Conservation (phyloP, 2,797 vertebrate genomes). For the Apogon hyalosoma region DNA sequence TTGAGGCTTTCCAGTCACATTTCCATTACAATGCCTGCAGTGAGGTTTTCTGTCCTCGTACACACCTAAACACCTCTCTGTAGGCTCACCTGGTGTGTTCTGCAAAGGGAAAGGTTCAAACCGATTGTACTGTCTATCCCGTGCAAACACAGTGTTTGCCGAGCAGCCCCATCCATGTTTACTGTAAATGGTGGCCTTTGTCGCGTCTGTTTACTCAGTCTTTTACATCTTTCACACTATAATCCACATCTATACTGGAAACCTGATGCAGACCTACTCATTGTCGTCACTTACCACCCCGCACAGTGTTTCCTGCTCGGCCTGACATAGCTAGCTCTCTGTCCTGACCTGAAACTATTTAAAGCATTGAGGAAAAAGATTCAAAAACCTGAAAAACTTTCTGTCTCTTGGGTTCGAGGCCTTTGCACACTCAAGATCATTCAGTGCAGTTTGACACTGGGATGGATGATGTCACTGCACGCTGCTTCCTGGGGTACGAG, state of each 20-base stretch:
- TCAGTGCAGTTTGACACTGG: conserved; percentile 27
- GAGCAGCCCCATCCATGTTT: conserved; percentile 67
- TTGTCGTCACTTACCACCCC: conserved; percentile 35
- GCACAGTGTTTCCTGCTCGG: conserved; percentile 8
- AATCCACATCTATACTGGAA: conserved; percentile 52
- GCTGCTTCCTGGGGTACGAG: conserved; percentile 27
- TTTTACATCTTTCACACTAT: conserved; percentile 55
- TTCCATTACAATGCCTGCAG: conserved; percentile 12
- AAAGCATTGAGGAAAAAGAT: background rate
- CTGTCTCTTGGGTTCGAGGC: background rate
- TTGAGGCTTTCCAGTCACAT: conserved; percentile 22
- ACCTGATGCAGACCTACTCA: conserved; percentile 45
- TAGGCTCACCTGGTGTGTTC: conserved; percentile 70
- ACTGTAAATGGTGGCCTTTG: conserved; percentile 77
- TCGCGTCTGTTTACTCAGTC: conserved; percentile 64
- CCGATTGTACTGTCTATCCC: conserved; percentile 54
- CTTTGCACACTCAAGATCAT: conserved; percentile 29
- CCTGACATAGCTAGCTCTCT: too few species aligned
- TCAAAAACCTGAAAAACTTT: conserved; percentile 2
- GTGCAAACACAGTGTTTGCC: conserved; percentile 63
- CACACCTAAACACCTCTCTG: conserved; percentile 57
- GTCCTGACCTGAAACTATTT: background rate
- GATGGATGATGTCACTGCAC: conserved; percentile 34
- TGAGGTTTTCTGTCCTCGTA: conserved; percentile 20
- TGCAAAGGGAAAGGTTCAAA: conserved; percentile 54